Percentiles rank a stretch among this genome's conserved stretches.
Conservation (phyloP, 37 sponge, comb jelly and placozoan genomes). For the Trichoplax adhaerens region DNA sequence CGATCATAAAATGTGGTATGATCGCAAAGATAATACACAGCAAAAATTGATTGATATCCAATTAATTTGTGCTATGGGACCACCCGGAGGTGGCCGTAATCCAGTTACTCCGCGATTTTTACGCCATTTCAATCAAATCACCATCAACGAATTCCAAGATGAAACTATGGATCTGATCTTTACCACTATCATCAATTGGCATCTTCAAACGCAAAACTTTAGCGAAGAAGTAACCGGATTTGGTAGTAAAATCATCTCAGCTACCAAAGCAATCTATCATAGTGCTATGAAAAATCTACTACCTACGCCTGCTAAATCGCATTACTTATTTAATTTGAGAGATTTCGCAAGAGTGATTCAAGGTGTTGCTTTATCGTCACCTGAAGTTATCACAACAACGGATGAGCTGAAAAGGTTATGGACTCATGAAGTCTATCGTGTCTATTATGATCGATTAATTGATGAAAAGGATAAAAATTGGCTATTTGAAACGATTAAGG, state of each 20-base stretch:
- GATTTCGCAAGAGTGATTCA: conserved; percentile 95
- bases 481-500: conserved; percentile 57
- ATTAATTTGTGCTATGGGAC: conserved; percentile 90
- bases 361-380: conserved; percentile 43
- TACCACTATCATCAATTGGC: conserved; percentile 81
- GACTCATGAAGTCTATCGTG: conserved; percentile 58
- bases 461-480: conserved; percentile 74
- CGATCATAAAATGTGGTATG: conserved; percentile 94
- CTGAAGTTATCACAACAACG: conserved; percentile 17
- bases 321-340: conserved; percentile 91
- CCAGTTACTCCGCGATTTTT: conserved; percentile 86
- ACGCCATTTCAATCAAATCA: conserved; percentile 82
- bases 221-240: neutral
- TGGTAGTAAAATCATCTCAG: conserved; percentile 41
- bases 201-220: conserved; percentile 36
- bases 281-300: conserved; percentile 74
- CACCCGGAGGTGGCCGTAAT: conserved; percentile 95
- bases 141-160: conserved; percentile 90
- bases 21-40: conserved; percentile 35
- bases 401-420: conserved; percentile 20
- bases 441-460: conserved; percentile 94
- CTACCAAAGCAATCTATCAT: conserved; percentile 79
- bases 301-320: conserved; percentile 90
- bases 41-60: conserved; percentile 79
- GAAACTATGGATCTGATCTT: conserved; percentile 68